Evolutionary conservation across 2,888 invertebrate species (phyloP).

Genomic region (Blastobasis adustella): DNA sequence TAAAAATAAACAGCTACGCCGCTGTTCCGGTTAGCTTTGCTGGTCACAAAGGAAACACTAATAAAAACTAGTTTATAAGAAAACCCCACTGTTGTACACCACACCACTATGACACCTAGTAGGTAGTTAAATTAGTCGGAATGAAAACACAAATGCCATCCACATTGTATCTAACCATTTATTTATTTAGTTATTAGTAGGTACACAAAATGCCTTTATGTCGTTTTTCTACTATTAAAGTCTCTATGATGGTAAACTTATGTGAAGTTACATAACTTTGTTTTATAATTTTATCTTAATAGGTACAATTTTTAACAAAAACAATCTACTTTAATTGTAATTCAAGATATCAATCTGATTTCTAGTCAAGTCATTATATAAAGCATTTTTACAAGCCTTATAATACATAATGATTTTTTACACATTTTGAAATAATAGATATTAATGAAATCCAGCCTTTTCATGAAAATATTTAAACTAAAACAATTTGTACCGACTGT

Average conservation of each 20-base stretch:
- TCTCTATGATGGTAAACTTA: constrained; percentile 63
- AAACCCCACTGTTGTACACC: no score
- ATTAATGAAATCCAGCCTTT: constrained; percentile 34
- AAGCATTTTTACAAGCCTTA: constrained; percentile 14
- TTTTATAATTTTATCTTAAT: neutral
- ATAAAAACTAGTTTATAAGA: no score
- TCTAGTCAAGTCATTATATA: constrained; percentile 11
- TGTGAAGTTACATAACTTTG: constrained; percentile 17
- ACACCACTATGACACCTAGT: no score
- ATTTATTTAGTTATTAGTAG: constrained; percentile 26
- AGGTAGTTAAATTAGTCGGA: constrained; percentile 13
- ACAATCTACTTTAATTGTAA: constrained; percentile 7
- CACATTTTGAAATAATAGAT: constrained; percentile 10
- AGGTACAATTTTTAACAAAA: constrained; percentile 11
- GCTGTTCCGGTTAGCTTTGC: no score
- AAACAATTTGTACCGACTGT: no score
- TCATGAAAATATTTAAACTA: constrained; percentile 17
- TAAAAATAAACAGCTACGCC: no score
- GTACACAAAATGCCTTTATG: constrained; percentile 49
- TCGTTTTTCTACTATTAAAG: constrained; percentile 39
- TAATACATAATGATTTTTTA: constrained; percentile 6
- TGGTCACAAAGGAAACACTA: no score
- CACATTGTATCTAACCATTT: constrained; percentile 49
- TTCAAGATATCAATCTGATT: no score
- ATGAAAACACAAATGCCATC: constrained; percentile 25